These are phyloP conservation scores for Dolichopus griseipennis DNA, from an alignment of 2,888 invertebrate genomes.

Conservation along the genomic window DNA sequence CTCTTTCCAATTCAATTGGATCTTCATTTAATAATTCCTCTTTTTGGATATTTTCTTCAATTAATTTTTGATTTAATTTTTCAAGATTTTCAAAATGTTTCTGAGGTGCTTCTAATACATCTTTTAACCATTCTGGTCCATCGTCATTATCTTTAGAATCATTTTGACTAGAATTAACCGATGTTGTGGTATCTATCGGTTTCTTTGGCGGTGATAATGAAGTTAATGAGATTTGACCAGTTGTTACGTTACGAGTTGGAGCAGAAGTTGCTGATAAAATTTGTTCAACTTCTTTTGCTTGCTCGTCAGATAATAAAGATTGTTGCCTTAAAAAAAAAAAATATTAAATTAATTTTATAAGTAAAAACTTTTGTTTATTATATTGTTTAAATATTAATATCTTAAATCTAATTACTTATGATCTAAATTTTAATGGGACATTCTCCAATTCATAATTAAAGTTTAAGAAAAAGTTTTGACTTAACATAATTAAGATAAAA, in stretches of 20 bases:
- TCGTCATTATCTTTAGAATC: constrained; percentile 35
- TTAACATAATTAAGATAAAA: too few species aligned
- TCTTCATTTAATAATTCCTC: constrained; percentile 22
- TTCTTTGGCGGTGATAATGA: constrained; percentile 35
- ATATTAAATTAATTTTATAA: constrained; percentile 15
- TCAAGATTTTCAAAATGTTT: constrained; percentile 36
- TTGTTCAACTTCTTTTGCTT: constrained; percentile 80
- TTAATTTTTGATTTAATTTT: not conserved
- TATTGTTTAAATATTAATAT: too few species aligned
- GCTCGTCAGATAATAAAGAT: constrained; percentile 76
- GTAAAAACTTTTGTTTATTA: too few species aligned
- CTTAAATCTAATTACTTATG: too few species aligned
- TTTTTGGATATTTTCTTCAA: constrained; percentile 24
- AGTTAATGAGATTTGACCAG: constrained; percentile 26
- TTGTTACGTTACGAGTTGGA: constrained; percentile 48
- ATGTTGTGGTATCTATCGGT: constrained; percentile 41
- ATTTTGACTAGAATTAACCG: constrained; percentile 19
- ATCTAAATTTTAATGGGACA: too few species aligned
- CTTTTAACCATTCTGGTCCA: constrained; percentile 51
- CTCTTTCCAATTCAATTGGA: not conserved
- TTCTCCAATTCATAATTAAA: too few species aligned
- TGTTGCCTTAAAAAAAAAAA: constrained; percentile 52
- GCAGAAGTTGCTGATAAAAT: constrained; percentile 56
- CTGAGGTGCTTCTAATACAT: constrained; percentile 50
- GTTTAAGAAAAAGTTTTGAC: too few species aligned